A percentile compares a stretch with the other conserved stretches of the same genome.
phyloP scores from a whole-genome alignment of 2,113 vertebrate species.

The Mustela nigripes region DNA sequence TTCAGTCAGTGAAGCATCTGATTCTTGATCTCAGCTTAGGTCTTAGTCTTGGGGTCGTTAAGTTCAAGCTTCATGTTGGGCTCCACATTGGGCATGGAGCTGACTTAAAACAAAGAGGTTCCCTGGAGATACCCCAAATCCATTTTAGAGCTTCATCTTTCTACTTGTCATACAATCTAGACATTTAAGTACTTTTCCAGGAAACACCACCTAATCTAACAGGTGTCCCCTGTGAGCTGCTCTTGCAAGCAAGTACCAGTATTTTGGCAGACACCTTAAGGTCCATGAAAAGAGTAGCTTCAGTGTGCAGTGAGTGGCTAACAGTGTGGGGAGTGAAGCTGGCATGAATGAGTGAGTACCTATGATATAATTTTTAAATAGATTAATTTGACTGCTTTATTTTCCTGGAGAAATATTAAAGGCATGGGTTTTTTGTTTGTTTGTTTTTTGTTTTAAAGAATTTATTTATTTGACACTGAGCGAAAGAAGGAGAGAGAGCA shows the following conservation, averaged over 20 bases:
- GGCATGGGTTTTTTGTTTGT: too few relatives aligned
- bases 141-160: not conserved
- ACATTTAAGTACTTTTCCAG: not conserved
- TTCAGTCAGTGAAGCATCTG: not conserved
- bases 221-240: not conserved
- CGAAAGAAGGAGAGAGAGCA: too few relatives aligned
- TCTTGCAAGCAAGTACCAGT: not conserved
- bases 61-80: not conserved
- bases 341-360: not conserved
- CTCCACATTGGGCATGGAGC: not conserved
- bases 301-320: not conserved
- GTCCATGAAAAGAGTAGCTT: not conserved
- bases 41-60: not conserved
- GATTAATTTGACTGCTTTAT: not conserved
- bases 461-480: too few relatives aligned
- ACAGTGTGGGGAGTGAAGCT: not conserved
- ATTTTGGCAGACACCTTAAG: not conserved
- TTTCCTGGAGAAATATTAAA: conserved; percentile 20
- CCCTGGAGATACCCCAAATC: not conserved
- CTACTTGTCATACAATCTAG: not conserved
- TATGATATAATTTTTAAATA: not conserved
- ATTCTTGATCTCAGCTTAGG: not conserved
- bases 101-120: not conserved
- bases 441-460: too few relatives aligned
- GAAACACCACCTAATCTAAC: not conserved